These are phyloP conservation scores for Phylloscopus collybita DNA, from an alignment of 2,797 vertebrate genomes.

Conservation along the genomic window DNA sequence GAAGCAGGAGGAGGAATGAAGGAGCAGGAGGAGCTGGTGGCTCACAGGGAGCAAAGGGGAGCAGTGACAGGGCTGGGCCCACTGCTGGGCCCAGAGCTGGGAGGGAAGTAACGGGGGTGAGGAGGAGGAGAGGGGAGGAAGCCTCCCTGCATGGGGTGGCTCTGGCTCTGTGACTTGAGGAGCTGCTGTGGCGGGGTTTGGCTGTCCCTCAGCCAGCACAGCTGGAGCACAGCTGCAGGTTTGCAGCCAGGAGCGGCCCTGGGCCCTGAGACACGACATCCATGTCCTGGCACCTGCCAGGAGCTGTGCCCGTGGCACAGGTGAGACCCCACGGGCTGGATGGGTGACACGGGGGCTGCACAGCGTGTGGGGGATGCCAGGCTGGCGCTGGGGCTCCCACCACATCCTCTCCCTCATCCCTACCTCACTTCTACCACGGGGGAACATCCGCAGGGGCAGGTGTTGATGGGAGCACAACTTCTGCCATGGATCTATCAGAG, in stretches of 20 bases:
- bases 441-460: neutral
- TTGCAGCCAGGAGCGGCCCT: neutral
- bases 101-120: rapidly evolving
- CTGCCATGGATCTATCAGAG: neutral
- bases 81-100: neutral
- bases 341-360: neutral
- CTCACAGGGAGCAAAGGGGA: neutral
- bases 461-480: neutral
- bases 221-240: neutral
- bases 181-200: neutral
- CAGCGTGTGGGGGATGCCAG: rapidly evolving
- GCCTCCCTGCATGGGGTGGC: neutral
- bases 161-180: neutral
- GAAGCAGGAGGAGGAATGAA: neutral
- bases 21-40: neutral
- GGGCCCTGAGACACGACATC: rapidly evolving
- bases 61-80: neutral
- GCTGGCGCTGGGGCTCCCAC: neutral
- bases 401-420: neutral
- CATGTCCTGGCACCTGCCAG: neutral
- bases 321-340: neutral
- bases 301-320: rapidly evolving
- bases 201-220: neutral
- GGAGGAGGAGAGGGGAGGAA: neutral
- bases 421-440: neutral